Evolutionary conservation across 2,113 vertebrate species (phyloP).

Genomic region (Antechinus flavipes): DNA sequence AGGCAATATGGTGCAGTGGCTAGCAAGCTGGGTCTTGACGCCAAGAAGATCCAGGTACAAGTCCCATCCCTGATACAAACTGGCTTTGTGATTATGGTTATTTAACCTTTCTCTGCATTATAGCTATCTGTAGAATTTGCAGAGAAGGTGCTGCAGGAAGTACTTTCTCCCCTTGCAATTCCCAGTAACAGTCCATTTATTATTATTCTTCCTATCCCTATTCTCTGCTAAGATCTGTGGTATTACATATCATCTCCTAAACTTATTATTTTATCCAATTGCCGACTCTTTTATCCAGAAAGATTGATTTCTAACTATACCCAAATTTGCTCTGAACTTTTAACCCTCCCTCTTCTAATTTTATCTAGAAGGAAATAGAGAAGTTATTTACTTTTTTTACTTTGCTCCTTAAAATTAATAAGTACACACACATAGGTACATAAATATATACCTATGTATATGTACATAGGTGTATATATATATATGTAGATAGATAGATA

Average conservation of each 20-base stretch:
- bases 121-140: background rate
- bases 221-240: background rate
- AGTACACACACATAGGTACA: background rate
- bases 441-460: background rate
- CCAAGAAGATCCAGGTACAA: background rate
- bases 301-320: background rate
- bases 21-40: background rate
- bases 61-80: background rate
- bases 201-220: background rate
- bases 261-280: background rate
- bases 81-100: background rate
- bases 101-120: background rate
- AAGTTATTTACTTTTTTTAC: background rate
- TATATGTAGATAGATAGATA: background rate
- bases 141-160: background rate
- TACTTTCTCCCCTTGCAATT: background rate
- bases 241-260: background rate
- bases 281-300: background rate
- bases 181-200: background rate
- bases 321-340: background rate
- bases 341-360: background rate
- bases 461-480: too few relatives aligned
- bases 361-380: background rate
- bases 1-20: background rate
- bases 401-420: slow-evolving; percentile 7